Evolutionary conservation across 2,797 vertebrate species (phyloP), one percentile per base, ranked within the genome.

Genomic region (Neosalanx taihuensis): DNA sequence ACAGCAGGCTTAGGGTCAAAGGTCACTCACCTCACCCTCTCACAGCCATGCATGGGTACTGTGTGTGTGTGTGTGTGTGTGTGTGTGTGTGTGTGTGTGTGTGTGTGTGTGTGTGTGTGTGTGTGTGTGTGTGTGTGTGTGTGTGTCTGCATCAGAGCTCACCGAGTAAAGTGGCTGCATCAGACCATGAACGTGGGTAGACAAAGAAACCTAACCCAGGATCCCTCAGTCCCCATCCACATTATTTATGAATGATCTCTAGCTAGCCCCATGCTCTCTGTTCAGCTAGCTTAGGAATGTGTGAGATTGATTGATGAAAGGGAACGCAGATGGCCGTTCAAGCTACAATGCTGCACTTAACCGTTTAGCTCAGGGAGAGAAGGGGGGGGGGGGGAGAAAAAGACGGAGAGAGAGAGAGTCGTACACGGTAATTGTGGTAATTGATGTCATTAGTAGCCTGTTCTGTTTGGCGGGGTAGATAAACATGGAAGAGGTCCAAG

Each of bases 221-320:
- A 69, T 67, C 76, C 76, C 82, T 79, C 6, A 13, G 26, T 33
- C 66, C 66, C 66, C 35, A 17, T 62, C 35, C 76, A 77, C 35
- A 84, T 87, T 82, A 87, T 88, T 86, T 87, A 87, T 86, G 80
- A 87, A 86, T 85, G 83, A 74, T 76, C 83, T 79, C 72, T 78
- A 74, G 75, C 78, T 69, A 59, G 58, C 58, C 20, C 20, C 64
- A 70, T 23, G 61, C 53, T 57, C 79, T 70, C 71, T 75, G 23
- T 26, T 72, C 85, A 82, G 72, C 64, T 77, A 85, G 77, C 84
- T 89, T 87, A 82, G 79, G 79, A 87, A 86, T 83, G 80, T 84
- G 72, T 53, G 71, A 67, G 73, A 79, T 72, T 69, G 75, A 86
- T 88, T 77, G 71, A 82, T 86, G 74, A 69, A 83, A 83, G 80